phyloP scores from a whole-genome alignment of 2,113 vertebrate species.

The Mystacornis crossleyi region DNA sequence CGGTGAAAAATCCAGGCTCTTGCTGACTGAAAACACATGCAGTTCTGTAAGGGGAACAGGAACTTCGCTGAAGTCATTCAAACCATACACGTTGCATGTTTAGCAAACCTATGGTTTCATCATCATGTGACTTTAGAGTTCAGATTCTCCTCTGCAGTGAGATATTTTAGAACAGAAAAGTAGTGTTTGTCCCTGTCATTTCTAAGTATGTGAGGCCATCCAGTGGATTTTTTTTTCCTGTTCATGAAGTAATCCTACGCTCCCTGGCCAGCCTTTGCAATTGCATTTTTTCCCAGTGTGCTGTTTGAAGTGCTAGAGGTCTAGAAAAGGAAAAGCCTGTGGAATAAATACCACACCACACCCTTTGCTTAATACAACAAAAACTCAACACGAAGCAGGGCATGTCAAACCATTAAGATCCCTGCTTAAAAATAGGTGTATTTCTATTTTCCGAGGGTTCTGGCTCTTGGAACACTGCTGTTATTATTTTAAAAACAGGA shows the following conservation, averaged over 20 bases:
- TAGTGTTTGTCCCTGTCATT: slow-evolving; percentile 29
- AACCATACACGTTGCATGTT: slow-evolving; percentile 59
- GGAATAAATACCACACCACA: not conserved
- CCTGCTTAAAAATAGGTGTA: not conserved
- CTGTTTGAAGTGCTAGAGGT: slow-evolving; percentile 14
- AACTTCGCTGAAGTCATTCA: slow-evolving; percentile 43
- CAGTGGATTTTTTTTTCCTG: slow-evolving; percentile 18
- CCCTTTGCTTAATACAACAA: not conserved
- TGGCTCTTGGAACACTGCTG: not conserved
- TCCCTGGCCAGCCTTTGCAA: not conserved
- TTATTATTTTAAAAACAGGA: not conserved
- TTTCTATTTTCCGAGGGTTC: not conserved
- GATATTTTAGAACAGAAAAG: slow-evolving; percentile 57
- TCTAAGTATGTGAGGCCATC: slow-evolving; percentile 53
- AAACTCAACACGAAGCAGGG: not conserved
- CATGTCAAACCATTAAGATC: not conserved
- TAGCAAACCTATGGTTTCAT: slow-evolving; percentile 50
- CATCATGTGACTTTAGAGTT: slow-evolving; percentile 67
- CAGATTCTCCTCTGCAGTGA: not conserved
- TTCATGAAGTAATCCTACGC: not conserved
- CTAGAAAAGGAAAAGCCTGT: slow-evolving; percentile 15
- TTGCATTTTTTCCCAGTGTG: not conserved
- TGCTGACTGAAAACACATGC: not conserved
- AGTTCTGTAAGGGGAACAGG: slow-evolving; percentile 41
- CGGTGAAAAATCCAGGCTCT: not conserved